Conservation (phyloP, 2,113 vertebrate genomes). For the Micronisus gabar region DNA sequence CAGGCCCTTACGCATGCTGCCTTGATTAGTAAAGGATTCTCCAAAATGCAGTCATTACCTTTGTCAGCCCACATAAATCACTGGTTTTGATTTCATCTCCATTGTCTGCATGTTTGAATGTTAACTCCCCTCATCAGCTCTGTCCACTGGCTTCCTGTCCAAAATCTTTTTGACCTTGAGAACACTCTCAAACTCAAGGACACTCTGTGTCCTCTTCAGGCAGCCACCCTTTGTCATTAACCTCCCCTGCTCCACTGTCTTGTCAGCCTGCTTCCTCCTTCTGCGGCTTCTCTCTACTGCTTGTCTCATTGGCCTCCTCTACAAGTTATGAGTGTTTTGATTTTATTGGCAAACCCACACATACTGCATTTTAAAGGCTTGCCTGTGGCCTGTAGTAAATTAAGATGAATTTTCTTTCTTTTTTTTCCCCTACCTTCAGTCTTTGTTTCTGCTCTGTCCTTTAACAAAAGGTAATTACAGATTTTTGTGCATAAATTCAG, state of each 20-base stretch:
- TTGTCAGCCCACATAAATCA: neutral
- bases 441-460: neutral
- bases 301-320: neutral
- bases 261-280: neutral
- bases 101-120: neutral
- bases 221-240: neutral
- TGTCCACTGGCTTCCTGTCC: neutral
- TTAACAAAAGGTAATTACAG: neutral
- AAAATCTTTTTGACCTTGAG: neutral
- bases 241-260: neutral
- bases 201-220: neutral
- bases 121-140: neutral
- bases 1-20: neutral
- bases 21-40: constrained; percentile 1
- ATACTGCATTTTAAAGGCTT: neutral
- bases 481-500: neutral
- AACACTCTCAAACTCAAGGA: neutral
- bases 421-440: neutral
- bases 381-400: neutral
- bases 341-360: neutral
- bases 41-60: neutral
- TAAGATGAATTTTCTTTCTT: neutral
- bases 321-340: neutral
- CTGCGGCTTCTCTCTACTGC: neutral
- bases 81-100: neutral